phyloP scores from a whole-genome alignment of 2,888 invertebrate species.

The Thysanoteuthis rhombus region DNA sequence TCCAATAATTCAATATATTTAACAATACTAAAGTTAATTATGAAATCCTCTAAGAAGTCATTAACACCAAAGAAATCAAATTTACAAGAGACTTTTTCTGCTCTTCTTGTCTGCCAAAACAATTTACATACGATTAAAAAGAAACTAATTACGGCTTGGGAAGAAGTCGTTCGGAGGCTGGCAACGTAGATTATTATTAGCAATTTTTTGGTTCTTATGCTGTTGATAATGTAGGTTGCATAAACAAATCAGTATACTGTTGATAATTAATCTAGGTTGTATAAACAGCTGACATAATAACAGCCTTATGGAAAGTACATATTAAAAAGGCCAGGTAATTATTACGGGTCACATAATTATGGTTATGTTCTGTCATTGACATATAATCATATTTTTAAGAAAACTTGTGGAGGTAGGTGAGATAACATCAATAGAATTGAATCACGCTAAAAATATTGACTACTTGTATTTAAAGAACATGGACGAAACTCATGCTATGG shows the following conservation, averaged over 20 bases:
- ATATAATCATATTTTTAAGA: not conserved
- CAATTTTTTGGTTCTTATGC: not conserved
- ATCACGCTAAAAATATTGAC: not conserved
- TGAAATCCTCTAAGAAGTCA: not conserved
- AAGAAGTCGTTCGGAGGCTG: not conserved
- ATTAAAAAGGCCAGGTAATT: not conserved
- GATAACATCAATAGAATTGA: not conserved
- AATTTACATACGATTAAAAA: not conserved
- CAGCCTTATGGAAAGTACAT: not conserved
- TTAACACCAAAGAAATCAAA: not conserved
- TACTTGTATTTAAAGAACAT: not conserved
- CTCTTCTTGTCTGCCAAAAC: not conserved
- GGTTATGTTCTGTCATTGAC: not conserved
- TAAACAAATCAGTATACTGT: not conserved
- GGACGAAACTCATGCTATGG: not conserved
- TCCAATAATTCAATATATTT: slow-evolving; percentile 12
- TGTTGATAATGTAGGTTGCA: too few species aligned
- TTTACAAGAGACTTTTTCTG: not conserved
- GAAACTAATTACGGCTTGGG: not conserved
- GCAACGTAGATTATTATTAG: not conserved
- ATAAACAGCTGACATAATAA: not conserved
- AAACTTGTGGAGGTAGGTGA: not conserved
- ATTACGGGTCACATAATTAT: not conserved
- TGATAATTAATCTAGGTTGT: not conserved
- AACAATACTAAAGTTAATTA: not conserved